A percentile compares a stretch with the other conserved stretches of the same genome.
Evolutionary conservation across 2,797 vertebrate genomes (phyloP).

Genomic region (Myotis daubentonii): DNA sequence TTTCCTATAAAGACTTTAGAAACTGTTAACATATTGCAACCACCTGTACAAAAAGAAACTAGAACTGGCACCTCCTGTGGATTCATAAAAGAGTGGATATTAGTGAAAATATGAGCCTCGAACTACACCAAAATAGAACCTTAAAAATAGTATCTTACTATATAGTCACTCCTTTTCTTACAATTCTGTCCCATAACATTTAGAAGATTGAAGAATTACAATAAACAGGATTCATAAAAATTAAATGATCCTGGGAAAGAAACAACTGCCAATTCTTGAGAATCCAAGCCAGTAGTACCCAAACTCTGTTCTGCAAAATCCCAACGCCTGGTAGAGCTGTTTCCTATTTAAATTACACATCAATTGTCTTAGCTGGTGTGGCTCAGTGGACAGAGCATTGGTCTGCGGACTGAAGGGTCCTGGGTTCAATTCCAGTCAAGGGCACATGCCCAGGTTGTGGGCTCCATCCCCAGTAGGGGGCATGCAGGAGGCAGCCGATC

Average conservation of each 20-base stretch:
- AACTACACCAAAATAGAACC: neutral
- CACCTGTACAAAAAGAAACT: neutral
- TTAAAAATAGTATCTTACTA: neutral
- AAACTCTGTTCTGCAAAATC: constrained; percentile 12
- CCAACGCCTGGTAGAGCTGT: neutral
- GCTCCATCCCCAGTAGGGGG: no score
- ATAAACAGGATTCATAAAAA: neutral
- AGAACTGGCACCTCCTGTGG: neutral
- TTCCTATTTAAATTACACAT: neutral
- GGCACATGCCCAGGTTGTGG: no score
- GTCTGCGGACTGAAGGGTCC: no score
- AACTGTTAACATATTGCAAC: neutral
- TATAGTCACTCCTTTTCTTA: neutral
- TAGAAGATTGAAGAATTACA: neutral
- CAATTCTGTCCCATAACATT: neutral
- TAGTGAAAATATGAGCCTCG: neutral
- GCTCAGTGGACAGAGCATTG: no score
- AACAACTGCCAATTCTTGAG: neutral
- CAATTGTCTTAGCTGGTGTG: no score
- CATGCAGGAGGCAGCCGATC: no score
- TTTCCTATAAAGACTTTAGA: neutral
- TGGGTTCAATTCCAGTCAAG: no score
- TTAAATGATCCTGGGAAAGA: neutral
- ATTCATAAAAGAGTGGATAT: neutral
- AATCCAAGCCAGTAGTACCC: neutral